These are phyloP conservation scores for Nanger granti DNA, from an alignment of 2,113 vertebrate genomes.

Conservation along the genomic window DNA sequence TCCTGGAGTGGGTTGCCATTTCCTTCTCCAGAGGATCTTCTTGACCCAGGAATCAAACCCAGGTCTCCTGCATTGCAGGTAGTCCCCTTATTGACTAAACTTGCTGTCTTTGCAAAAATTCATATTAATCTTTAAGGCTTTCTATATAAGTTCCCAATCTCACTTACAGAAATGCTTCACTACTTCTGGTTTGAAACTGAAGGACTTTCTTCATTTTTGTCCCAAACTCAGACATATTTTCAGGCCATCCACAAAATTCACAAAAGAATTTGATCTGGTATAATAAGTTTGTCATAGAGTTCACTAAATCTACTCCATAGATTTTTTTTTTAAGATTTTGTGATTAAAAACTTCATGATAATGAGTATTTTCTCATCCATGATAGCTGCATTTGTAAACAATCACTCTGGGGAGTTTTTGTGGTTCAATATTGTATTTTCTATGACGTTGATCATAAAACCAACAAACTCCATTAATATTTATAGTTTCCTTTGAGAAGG, in stretches of 20 bases:
- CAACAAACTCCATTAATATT: neutral
- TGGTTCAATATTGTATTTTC: neutral
- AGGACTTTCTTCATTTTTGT: neutral
- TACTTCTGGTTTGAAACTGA: neutral
- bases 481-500: neutral
- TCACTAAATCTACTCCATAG: neutral
- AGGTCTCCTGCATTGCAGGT: neutral
- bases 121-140: neutral
- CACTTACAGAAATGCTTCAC: neutral
- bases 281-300: neutral
- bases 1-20: neutral
- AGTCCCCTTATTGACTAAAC: neutral
- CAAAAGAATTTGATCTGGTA: neutral
- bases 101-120: neutral
- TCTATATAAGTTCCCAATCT: neutral
- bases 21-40: neutral
- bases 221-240: neutral
- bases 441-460: neutral
- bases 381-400: neutral
- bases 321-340: neutral
- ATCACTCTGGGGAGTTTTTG: neutral
- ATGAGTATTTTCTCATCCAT: neutral
- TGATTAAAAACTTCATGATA: neutral
- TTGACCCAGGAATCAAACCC: neutral
- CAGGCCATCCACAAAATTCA: neutral